Percentiles rank a stretch among this genome's conserved stretches.
These are phyloP conservation scores for Globia sparganii DNA, from an alignment of 2,888 invertebrate species.

Conservation along the genomic window DNA sequence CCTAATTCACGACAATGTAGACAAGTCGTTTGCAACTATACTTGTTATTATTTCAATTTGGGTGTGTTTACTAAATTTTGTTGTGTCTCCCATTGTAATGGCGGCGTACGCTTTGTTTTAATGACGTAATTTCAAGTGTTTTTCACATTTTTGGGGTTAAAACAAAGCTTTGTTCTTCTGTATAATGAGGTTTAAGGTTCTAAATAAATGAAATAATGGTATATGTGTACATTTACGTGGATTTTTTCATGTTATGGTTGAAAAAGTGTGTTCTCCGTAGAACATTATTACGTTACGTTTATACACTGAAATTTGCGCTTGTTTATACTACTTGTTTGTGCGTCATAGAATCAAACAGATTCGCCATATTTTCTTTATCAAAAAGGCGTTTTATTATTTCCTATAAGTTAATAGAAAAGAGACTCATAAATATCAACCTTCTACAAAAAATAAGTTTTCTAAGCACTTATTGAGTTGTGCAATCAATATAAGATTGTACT, in stretches of 20 bases:
- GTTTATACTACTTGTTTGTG: neutral
- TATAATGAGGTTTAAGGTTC: conserved; percentile 53
- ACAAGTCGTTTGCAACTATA: conserved; percentile 80
- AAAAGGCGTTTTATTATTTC: neutral
- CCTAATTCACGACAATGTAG: conserved; percentile 88
- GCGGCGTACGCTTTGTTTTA: conserved; percentile 46
- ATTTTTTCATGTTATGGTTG: conserved; percentile 19
- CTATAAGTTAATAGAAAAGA: neutral
- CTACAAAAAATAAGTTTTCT: neutral
- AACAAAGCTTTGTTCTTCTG: conserved; percentile 57
- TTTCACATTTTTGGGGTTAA: conserved; percentile 55
- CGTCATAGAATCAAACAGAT: neutral
- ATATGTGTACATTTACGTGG: conserved; percentile 24
- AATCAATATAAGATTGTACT: conserved; percentile 11
- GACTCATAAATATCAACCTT: neutral
- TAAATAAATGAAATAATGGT: conserved; percentile 41
- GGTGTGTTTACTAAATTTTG: conserved; percentile 67
- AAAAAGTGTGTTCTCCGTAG: conserved; percentile 9
- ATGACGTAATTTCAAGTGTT: conserved; percentile 60
- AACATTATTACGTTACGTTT: conserved; percentile 24
- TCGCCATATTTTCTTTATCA: neutral
- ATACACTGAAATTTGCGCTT: neutral
- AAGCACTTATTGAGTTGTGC: conserved; percentile 9
- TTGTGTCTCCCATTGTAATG: conserved; percentile 33
- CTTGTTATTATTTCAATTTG: conserved; percentile 79